These are phyloP conservation scores for Porphyrio hochstetteri DNA, from an alignment of 2,113 vertebrate genomes.

Conservation along the genomic window DNA sequence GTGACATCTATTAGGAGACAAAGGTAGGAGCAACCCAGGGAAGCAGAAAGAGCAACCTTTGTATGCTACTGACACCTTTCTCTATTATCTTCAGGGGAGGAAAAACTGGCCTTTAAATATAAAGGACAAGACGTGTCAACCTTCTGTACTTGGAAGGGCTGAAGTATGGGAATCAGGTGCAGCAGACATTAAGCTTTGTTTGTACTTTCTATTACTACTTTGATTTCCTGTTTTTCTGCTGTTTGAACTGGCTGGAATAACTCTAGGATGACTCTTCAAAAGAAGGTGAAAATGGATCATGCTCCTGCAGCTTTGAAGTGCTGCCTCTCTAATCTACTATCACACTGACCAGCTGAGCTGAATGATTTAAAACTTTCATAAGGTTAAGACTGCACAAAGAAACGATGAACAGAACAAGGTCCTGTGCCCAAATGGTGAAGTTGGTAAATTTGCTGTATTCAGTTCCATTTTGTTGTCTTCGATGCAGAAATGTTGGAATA, in stretches of 20 bases:
- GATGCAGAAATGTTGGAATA: background rate
- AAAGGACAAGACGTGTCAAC: background rate
- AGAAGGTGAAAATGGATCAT: background rate
- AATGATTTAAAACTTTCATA: conserved; percentile 11
- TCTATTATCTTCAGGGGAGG: background rate
- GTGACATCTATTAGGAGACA: background rate
- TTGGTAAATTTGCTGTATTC: background rate
- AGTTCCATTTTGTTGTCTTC: background rate
- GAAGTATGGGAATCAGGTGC: background rate
- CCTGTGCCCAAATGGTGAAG: background rate
- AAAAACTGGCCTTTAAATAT: background rate
- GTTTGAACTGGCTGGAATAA: background rate
- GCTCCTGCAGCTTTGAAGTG: background rate
- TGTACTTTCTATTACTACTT: background rate
- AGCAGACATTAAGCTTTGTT: background rate
- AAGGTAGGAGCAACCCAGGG: background rate
- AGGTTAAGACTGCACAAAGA: background rate
- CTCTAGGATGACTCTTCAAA: background rate
- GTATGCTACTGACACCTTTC: background rate
- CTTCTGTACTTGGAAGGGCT: background rate
- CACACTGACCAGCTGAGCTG: background rate
- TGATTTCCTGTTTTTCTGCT: background rate
- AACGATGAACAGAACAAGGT: background rate
- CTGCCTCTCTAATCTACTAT: conserved; percentile 14
- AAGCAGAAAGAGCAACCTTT: background rate